Evolutionary conservation across 2,888 invertebrate genomes (phyloP).

Genomic region (Hirtodrosophila confusa): DNA sequence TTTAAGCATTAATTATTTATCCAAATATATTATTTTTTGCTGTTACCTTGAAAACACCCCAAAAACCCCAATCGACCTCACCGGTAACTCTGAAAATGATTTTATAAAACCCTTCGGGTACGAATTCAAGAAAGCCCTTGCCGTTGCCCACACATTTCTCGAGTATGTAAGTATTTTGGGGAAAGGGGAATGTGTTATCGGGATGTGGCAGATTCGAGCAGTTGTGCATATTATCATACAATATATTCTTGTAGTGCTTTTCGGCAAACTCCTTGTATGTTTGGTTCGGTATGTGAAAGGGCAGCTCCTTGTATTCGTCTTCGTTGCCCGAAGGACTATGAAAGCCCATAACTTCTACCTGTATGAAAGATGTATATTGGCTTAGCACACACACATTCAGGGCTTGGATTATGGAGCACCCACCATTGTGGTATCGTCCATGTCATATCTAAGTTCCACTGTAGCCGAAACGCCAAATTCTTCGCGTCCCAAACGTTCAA

Average conservation of each 20-base stretch:
- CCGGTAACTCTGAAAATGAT: slow-evolving; percentile 12
- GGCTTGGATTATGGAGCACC: neutral
- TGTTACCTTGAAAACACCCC: slow-evolving; percentile 5
- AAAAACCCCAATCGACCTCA: slow-evolving; percentile 40
- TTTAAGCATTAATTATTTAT: neutral
- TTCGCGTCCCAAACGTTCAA: slow-evolving; percentile 19
- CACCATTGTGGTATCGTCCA: slow-evolving; percentile 37
- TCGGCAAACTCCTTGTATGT: slow-evolving; percentile 7
- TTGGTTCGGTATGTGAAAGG: slow-evolving; percentile 30
- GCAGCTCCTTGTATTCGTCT: slow-evolving; percentile 37
- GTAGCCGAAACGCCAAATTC: slow-evolving; percentile 14
- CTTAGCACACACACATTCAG: too few species aligned
- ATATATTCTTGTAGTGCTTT: slow-evolving; percentile 31
- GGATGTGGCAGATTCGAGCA: slow-evolving; percentile 34
- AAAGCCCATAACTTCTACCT: slow-evolving; percentile 32
- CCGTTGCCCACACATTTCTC: slow-evolving; percentile 19
- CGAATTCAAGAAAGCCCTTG: slow-evolving; percentile 45
- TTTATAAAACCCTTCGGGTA: slow-evolving; percentile 45
- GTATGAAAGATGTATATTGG: neutral
- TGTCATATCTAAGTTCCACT: neutral
- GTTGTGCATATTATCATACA: slow-evolving; percentile 23
- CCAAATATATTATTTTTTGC: too few species aligned
- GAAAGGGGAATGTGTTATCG: neutral
- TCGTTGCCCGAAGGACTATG: slow-evolving; percentile 42
- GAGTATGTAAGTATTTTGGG: neutral